Evolutionary conservation across 1,140 invertebrate genomes (phyloP).

Genomic region (Triops longicaudatus): DNA sequence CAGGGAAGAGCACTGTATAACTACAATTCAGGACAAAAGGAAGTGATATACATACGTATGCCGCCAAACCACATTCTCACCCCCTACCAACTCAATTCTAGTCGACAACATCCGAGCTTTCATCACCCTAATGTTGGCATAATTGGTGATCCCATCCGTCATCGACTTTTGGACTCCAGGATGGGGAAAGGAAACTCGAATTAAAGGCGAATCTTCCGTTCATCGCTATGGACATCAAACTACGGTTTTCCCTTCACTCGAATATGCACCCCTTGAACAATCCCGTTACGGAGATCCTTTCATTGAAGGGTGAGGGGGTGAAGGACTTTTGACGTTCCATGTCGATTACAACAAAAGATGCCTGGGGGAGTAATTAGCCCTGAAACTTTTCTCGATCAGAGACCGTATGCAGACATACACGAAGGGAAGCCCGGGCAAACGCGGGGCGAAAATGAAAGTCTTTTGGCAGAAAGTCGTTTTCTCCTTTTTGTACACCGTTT

Average conservation of each 20-base stretch:
- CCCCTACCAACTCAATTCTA: not conserved
- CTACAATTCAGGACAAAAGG: not conserved
- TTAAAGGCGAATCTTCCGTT: not conserved
- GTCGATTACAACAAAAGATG: conserved; percentile 12
- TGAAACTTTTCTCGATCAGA: conserved; percentile 1
- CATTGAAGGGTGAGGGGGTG: not conserved
- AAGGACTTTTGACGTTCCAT: not conserved
- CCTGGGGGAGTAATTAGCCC: conserved; percentile 9
- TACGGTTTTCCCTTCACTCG: not conserved
- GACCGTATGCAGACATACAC: not conserved
- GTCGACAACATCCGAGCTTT: not conserved
- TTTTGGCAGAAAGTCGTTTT: not conserved
- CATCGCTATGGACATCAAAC: not conserved
- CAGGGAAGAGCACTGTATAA: not conserved
- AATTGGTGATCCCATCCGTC: not conserved
- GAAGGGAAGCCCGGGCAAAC: not conserved
- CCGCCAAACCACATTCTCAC: conserved; percentile 12
- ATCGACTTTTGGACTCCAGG: not conserved
- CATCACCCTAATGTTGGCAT: not conserved
- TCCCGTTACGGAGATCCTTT: not conserved
- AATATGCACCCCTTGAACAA: not conserved
- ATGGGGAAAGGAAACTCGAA: not conserved
- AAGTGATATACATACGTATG: not conserved
- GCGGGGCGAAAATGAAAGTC: not conserved
- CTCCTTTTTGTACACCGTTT: not conserved